Conservation (phyloP, 2,113 vertebrate species). For the Calidris pygmaea region DNA sequence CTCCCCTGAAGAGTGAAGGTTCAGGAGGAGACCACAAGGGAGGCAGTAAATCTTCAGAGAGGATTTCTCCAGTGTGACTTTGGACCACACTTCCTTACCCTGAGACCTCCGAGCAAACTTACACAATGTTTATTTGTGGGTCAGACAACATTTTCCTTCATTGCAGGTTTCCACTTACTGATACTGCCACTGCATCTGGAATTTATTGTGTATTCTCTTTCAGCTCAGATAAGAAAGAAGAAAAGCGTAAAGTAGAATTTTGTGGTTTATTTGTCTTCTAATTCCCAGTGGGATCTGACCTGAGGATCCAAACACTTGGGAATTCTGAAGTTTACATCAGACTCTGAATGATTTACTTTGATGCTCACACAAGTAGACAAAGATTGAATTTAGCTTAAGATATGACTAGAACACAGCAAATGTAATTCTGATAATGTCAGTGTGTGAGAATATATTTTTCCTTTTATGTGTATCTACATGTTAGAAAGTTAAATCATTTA, state of each 20-base stretch:
- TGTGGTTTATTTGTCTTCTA: constrained; percentile 3
- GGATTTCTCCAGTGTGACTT: not conserved
- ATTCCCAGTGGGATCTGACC: constrained; percentile 32
- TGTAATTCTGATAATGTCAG: not conserved
- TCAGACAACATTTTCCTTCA: constrained; percentile 30
- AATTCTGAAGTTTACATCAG: not conserved
- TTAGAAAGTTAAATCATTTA: not conserved
- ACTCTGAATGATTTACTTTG: not conserved
- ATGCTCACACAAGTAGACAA: not conserved
- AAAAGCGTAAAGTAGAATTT: constrained; percentile 14
- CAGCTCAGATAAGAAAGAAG: not conserved
- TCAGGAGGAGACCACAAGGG: not conserved
- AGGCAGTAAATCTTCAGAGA: constrained; percentile 3
- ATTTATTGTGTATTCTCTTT: constrained; percentile 12
- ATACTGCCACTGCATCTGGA: not conserved
- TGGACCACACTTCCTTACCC: not conserved
- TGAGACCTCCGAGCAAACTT: not conserved
- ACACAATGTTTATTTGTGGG: not conserved
- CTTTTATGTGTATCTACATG: not conserved
- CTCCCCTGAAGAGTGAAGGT: constrained; percentile 9
- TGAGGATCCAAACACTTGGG: not conserved
- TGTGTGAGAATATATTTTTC: not conserved
- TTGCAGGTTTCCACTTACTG: not conserved
- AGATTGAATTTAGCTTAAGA: not conserved
- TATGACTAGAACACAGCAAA: not conserved